phyloP scores from a whole-genome alignment of 2,113 vertebrate species.

The Mastomys coucha region DNA sequence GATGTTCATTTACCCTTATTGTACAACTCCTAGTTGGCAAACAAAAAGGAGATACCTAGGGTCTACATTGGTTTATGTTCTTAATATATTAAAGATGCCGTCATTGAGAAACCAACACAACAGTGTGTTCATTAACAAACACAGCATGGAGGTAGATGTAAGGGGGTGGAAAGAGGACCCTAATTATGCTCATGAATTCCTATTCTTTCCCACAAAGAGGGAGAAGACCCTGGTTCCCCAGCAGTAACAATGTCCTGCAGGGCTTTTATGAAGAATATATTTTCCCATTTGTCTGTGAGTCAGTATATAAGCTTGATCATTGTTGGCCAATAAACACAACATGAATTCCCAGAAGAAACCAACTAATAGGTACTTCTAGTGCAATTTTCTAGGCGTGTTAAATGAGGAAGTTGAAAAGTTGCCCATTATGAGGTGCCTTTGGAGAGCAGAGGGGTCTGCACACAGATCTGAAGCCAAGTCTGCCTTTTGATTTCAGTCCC shows the following conservation, averaged over 20 bases:
- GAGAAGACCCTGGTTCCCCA: constrained; percentile 32
- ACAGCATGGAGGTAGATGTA: constrained; percentile 75
- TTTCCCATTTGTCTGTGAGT: constrained; percentile 68
- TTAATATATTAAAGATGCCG: constrained; percentile 80
- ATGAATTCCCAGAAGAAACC: constrained; percentile 70
- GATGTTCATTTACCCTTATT: constrained; percentile 62
- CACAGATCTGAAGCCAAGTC: neutral
- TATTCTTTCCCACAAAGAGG: constrained; percentile 47
- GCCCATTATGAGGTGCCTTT: constrained; percentile 38
- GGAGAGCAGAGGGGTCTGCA: neutral
- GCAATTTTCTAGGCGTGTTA: constrained; percentile 70
- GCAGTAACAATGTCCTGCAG: constrained; percentile 56
- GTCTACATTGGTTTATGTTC: constrained; percentile 79
- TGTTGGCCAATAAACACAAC: constrained; percentile 76
- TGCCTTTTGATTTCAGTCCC: constrained; percentile 28
- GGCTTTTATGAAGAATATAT: constrained; percentile 64
- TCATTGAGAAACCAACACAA: constrained; percentile 76
- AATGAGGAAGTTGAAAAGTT: constrained; percentile 71
- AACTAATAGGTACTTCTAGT: constrained; percentile 75
- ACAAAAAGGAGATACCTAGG: constrained; percentile 49
- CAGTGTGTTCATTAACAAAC: constrained; percentile 80
- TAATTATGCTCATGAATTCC: constrained; percentile 78
- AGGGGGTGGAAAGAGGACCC: constrained; percentile 69
- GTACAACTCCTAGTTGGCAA: constrained; percentile 30
- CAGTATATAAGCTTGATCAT: constrained; percentile 57